Base-by-base conservation (phyloP, 2,113 vertebrate genomes). In the Podarcis cretensis region DNA sequence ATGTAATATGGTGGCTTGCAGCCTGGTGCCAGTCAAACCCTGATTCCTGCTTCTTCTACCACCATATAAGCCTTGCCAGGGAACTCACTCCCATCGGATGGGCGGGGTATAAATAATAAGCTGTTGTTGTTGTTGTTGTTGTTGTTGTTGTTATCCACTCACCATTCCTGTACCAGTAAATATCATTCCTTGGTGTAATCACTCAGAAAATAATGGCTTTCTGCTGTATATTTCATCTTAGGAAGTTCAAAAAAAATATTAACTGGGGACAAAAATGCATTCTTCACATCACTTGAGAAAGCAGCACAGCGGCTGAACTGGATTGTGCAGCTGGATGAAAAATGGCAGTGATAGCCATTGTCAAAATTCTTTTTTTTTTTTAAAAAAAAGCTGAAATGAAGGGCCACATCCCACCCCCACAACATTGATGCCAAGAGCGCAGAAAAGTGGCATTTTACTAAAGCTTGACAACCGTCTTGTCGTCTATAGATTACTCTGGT, bases 391-490 rank as follows among this genome's bases (percentile, higher is more conserved):
- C 14, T 73, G 69, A 32, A 73, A n/a, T 25, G 32, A 57, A 35
- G 9, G 2, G 27, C 23, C 75, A 69, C 3, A 57, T 71, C 63
- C 66, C 37, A 14, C 0, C 2, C 30, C 0, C 23, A 1, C 32
- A 65, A 13, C 13, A 1, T 87, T 89, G 88, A 87, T 89, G 2
- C 81, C 40, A 82, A 85, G 68, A 65, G 20, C 85, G 10, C 32
- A 87, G 68, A 68, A 54, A 54, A 87, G 79, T 18, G 83, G 23
- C 2, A 63, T 37, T 93, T 84, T 87, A 21, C 8, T 20, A 84
- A 90, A 87, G 30, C 10, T 68, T 92, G 74, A 82, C 84, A 87
- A 35, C 9, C 71, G 66, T 85, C 82, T 69, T 27, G 81, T 81
- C 14, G 81, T 89, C 57, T 80, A 35, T 83, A 37, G 25, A 66